Evolutionary conservation across 2,888 invertebrate species (phyloP).

Genomic region (Cheilosia grossa): DNA sequence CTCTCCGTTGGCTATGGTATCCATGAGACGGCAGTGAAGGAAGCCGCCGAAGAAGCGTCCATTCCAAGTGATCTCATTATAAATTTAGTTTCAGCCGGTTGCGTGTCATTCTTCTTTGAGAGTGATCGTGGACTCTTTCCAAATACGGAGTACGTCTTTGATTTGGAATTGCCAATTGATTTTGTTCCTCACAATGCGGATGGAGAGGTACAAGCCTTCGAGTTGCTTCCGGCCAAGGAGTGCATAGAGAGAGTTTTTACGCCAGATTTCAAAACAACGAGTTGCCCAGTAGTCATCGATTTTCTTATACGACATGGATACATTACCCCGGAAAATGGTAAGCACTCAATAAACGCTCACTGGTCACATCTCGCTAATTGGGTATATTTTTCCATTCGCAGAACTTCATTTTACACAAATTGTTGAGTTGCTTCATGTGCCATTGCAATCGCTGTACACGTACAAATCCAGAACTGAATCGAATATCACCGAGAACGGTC

Average conservation of each 20-base stretch:
- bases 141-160: slow-evolving; percentile 97
- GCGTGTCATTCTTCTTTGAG: slow-evolving; percentile 90
- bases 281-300: slow-evolving; percentile 95
- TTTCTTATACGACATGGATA: slow-evolving; percentile 96
- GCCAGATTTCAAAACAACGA: slow-evolving; percentile 96
- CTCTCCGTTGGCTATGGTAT: slow-evolving; percentile 94
- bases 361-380: not conserved
- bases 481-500: slow-evolving; percentile 77
- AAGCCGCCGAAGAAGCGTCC: slow-evolving; percentile 97
- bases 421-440: slow-evolving; percentile 94
- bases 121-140: slow-evolving; percentile 96
- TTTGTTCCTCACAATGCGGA: slow-evolving; percentile 96
- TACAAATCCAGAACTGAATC: slow-evolving; percentile 79
- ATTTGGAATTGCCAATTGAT: slow-evolving; percentile 94
- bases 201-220: slow-evolving; percentile 96
- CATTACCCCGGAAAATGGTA: slow-evolving; percentile 95
- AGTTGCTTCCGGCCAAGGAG: slow-evolving; percentile 92
- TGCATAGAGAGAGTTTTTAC: slow-evolving; percentile 91
- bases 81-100: slow-evolving; percentile 83
- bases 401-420: slow-evolving; percentile 93
- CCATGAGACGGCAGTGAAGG: slow-evolving; percentile 95
- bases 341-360: slow-evolving; percentile 75
- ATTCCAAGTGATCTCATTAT: slow-evolving; percentile 91
- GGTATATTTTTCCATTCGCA: slow-evolving; percentile 83
- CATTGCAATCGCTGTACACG: slow-evolving; percentile 92